Conservation (phyloP, 2,888 invertebrate genomes). For the Polylopha cassiicola region DNA sequence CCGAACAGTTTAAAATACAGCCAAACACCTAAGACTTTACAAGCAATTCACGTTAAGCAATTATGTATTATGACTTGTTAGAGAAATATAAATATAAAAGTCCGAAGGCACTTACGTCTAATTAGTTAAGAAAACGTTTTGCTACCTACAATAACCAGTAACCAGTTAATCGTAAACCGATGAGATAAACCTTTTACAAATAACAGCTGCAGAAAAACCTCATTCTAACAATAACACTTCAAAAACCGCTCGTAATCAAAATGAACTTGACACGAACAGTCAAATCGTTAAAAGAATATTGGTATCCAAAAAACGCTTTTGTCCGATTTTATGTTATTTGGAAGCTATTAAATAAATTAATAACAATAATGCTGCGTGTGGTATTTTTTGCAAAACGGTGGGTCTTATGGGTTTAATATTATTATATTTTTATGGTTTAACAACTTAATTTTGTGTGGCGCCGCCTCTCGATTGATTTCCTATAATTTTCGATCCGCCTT, state of each 20-base stretch:
- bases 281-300: conserved; percentile 36
- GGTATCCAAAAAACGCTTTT: conserved; percentile 39
- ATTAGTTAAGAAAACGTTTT: conserved; percentile 7
- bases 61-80: no score
- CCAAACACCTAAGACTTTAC: no score
- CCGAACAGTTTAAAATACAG: no score
- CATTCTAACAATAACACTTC: conserved; percentile 7
- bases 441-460: conserved; percentile 73
- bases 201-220: conserved; percentile 8
- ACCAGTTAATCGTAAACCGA: conserved; percentile 7
- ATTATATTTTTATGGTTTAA: conserved; percentile 64
- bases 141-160: conserved; percentile 2
- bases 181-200: conserved; percentile 12
- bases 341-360: conserved; percentile 60
- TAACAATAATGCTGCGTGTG: conserved; percentile 61
- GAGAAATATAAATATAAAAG: conserved; percentile 3
- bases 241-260: conserved; percentile 10
- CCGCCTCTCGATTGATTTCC: conserved; percentile 69
- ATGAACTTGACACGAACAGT: conserved; percentile 29
- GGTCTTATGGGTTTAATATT: conserved; percentile 58
- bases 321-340: conserved; percentile 56
- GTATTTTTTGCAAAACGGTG: conserved; percentile 60
- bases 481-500: conserved; percentile 66
- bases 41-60: no score
- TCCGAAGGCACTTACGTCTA: conserved; percentile 4